Evolutionary conservation across 2,888 invertebrate genomes (phyloP), one percentile per base, ranked within the genome.

Genomic region (Tribolium freemani): DNA sequence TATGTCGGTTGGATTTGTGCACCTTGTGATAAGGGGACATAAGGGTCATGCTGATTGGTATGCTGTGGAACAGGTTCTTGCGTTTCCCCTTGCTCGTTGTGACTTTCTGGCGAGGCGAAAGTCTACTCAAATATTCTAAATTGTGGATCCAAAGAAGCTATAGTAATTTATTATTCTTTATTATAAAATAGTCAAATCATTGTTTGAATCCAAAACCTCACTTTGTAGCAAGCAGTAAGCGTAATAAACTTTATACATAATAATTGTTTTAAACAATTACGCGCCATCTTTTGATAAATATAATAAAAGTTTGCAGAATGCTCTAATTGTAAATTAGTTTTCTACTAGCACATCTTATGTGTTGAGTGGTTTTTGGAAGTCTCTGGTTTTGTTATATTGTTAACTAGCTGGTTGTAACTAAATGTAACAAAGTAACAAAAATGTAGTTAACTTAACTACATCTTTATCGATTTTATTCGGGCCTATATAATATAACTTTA

Each of bases 11-110:
- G 13, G 30, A 54, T 38, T 26, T 60, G 16, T 54, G 46, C 63
- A 20, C 57, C 20, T 74, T 73, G 71, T 63, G 48, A 67, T 53
- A 50, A 26, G 48, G 13, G 6, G 8, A 8, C 58, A 50, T 73
- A 73, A 64, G 61, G 73, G 8, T 50, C 16, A 56, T 71, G 70
- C 13, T 60, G 13, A 30, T 48, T 71, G 73, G 74, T 74, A 77
- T 74, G 75, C 69, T 21, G 72, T 60, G 70, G 75, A 73, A 75
- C 77, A 77, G 77, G 77, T 77, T 75, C 56, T 72, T 72, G 20
- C 38, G 53, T 44, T 51, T 38, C 45, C 53, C 20, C 38, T 21
- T 53, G 10, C 3, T 6, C 26, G 45, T 54, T 60, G 60, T 51
- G 20, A 46, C 60, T 60, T 48, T 60, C 60, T 60, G 48, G 13